Conservation (phyloP, 2,888 invertebrate species). For the Lobophora halterata region DNA sequence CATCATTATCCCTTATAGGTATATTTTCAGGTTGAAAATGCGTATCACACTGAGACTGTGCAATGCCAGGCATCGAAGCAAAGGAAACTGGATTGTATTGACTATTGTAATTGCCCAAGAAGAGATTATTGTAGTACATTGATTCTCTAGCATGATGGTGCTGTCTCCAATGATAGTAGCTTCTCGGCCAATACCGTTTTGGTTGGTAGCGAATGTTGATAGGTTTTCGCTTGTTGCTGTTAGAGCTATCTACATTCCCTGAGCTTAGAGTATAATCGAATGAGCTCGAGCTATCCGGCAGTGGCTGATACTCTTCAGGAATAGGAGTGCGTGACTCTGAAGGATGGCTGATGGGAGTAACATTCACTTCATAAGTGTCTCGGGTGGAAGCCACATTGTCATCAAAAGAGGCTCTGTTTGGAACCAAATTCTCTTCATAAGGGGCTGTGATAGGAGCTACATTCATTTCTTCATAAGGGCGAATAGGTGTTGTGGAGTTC, state of each 20-base stretch:
- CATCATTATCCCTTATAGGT: conserved; percentile 26
- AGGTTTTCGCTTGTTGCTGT: conserved; percentile 36
- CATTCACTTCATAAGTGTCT: no score
- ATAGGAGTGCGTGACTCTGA: conserved; percentile 65
- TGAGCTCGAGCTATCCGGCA: conserved; percentile 70
- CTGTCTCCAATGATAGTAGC: conserved; percentile 49
- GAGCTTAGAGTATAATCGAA: conserved; percentile 53
- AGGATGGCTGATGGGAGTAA: conserved; percentile 50
- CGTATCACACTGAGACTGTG: conserved; percentile 3
- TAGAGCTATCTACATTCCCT: conserved; percentile 46
- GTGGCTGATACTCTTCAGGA: conserved; percentile 72
- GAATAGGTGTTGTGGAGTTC: conserved; percentile 60
- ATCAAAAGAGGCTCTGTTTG: no score
- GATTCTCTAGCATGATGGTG: conserved; percentile 12
- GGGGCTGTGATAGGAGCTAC: conserved; percentile 48
- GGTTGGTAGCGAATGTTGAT: conserved; percentile 70
- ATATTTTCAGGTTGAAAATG: conserved; percentile 42
- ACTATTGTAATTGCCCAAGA: conserved; percentile 52
- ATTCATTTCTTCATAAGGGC: conserved; percentile 56
- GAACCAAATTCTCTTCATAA: no score
- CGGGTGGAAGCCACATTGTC: no score
- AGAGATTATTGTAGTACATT: conserved; percentile 52
- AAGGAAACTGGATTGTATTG: conserved; percentile 52
- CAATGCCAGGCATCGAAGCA: conserved; percentile 38
- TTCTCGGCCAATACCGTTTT: conserved; percentile 53